phyloP scores from a whole-genome alignment of 2,888 invertebrate genomes.

The Campoplex nolae region DNA sequence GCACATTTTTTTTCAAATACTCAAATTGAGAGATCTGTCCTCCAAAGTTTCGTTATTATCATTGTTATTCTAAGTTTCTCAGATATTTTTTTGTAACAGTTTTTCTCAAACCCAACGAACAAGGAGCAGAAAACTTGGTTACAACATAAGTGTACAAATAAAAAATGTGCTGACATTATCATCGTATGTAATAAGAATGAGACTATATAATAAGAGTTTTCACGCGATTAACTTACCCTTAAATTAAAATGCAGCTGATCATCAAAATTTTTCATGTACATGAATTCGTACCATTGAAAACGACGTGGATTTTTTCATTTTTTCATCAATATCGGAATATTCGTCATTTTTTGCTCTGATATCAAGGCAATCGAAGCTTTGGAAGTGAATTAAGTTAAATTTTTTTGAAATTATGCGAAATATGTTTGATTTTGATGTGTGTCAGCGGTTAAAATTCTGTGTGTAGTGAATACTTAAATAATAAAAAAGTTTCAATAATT shows the following conservation, averaged over 20 bases:
- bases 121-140: neutral
- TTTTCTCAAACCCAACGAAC: neutral
- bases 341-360: neutral
- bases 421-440: neutral
- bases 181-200: neutral
- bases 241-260: neutral
- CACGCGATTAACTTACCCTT: neutral
- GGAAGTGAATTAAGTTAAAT: neutral
- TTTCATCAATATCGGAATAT: neutral
- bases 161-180: neutral
- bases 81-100: neutral
- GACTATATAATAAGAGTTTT: neutral
- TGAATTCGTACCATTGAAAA: neutral
- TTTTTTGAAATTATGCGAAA: neutral
- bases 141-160: neutral
- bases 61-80: neutral
- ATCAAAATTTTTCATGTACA: neutral
- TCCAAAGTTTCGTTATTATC: neutral
- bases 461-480: neutral
- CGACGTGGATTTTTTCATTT: neutral
- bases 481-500: neutral
- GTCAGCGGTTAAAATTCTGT: neutral
- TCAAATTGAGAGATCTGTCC: neutral
- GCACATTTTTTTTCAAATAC: neutral
- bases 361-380: neutral